Conservation (phyloP, 2,113 vertebrate species). For the Alexandromys fortis region DNA sequence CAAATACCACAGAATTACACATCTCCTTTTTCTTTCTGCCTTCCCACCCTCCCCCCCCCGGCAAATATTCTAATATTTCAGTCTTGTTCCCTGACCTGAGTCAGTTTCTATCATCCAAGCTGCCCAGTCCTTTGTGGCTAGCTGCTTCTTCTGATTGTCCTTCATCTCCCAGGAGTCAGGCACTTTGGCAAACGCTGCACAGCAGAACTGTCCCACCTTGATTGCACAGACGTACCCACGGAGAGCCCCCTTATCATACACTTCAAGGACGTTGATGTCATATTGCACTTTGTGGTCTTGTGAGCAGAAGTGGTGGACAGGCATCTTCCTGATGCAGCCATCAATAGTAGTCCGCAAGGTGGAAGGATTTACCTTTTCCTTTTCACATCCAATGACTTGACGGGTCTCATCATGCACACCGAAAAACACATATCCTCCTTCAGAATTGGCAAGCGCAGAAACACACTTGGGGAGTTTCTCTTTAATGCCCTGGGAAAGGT, state of each 20-base stretch:
- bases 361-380: neutral
- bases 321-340: constrained; percentile 9
- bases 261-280: constrained; percentile 21
- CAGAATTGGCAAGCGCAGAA: constrained; percentile 71
- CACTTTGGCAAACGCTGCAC: constrained; percentile 37
- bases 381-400: constrained; percentile 58
- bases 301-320: constrained; percentile 53
- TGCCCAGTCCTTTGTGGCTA: constrained; percentile 47
- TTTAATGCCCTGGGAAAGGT: neutral
- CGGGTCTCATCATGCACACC: constrained; percentile 49
- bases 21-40: neutral
- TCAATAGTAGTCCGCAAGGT: fast-evolving
- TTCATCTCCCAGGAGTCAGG: constrained; percentile 69
- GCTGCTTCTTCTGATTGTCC: neutral
- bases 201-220: constrained; percentile 62
- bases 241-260: neutral
- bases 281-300: neutral
- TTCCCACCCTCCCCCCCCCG: neutral
- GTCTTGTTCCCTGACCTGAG: constrained; percentile 62
- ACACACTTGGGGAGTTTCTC: constrained; percentile 51
- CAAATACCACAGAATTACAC: neutral
- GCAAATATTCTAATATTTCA: neutral
- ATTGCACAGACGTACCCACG: constrained; percentile 56
- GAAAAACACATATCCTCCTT: constrained; percentile 68
- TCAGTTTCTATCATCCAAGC: constrained; percentile 32